Percentiles rank a stretch among this genome's conserved stretches.
phyloP scores from a whole-genome alignment of 64 coral and sea anemone species.

The Porites lutea region DNA sequence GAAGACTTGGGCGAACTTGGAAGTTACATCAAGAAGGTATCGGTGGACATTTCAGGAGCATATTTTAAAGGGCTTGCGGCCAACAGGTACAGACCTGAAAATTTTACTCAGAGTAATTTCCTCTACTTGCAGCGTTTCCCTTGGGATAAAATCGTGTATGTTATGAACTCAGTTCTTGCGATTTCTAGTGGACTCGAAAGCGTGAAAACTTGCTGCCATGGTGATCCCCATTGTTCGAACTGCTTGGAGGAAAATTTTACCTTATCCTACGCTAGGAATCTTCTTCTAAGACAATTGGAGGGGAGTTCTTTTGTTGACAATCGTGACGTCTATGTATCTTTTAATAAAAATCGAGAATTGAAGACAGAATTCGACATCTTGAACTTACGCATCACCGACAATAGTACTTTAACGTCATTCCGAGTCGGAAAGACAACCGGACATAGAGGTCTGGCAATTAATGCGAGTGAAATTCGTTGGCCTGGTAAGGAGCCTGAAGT shows the following conservation, averaged over 20 bases:
- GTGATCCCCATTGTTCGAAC: background rate
- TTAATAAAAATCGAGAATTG: background rate
- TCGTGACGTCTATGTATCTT: background rate
- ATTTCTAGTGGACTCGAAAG: conserved; percentile 34
- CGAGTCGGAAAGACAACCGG: conserved; percentile 54
- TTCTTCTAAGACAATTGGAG: background rate
- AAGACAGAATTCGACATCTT: background rate
- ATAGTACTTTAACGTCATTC: background rate
- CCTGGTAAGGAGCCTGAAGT: background rate
- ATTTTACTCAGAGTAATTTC: background rate
- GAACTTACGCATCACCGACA: background rate
- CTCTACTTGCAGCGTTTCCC: conserved; percentile 26
- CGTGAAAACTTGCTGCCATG: background rate
- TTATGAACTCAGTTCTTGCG: conserved; percentile 58
- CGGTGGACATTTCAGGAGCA: conserved; percentile 8
- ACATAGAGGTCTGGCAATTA: conserved; percentile 10
- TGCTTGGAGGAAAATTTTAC: background rate
- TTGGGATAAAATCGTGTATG: conserved; percentile 24
- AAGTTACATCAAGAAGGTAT: background rate
- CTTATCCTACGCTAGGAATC: background rate
- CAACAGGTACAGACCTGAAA: background rate
- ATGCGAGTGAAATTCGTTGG: conserved; percentile 32
- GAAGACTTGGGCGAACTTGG: conserved; percentile 24
- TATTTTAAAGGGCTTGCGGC: conserved; percentile 40
- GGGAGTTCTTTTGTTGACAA: background rate